Conservation (phyloP, 2,888 invertebrate genomes). For the Agrotis ipsilon region DNA sequence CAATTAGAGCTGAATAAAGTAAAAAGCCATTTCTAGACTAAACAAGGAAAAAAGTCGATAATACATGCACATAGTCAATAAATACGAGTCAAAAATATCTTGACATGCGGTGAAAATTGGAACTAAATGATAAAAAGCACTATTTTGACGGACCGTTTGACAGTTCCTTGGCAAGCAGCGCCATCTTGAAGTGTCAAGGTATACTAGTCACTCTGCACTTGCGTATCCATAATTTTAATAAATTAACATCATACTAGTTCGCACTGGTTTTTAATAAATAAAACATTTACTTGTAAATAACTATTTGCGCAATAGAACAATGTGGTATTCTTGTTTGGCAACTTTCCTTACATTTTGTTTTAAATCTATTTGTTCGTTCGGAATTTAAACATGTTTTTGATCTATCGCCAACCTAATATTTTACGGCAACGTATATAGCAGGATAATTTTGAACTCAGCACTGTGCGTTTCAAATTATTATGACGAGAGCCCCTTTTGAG, state of each 20-base stretch:
- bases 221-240: slow-evolving; percentile 25
- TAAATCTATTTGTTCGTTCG: background rate
- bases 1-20: slow-evolving; percentile 29
- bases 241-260: slow-evolving; percentile 28
- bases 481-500: no score
- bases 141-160: background rate
- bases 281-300: slow-evolving; percentile 28
- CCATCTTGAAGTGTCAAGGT: slow-evolving; percentile 14
- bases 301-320: background rate
- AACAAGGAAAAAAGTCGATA: slow-evolving; percentile 7
- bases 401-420: background rate
- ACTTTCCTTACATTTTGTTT: background rate
- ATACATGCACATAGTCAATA: slow-evolving; percentile 25
- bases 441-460: no score
- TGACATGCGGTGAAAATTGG: slow-evolving; percentile 24
- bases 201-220: slow-evolving; percentile 1
- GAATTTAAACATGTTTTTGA: background rate
- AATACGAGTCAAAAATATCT: background rate
- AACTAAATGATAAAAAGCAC: slow-evolving; percentile 8
- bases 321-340: background rate
- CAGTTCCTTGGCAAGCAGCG: background rate
- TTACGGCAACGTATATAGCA: background rate
- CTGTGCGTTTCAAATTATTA: no score
- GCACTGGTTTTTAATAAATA: slow-evolving; percentile 25
- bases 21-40: slow-evolving; percentile 16